Conservation (phyloP, 2,797 vertebrate genomes). For the Argentina silus region DNA sequence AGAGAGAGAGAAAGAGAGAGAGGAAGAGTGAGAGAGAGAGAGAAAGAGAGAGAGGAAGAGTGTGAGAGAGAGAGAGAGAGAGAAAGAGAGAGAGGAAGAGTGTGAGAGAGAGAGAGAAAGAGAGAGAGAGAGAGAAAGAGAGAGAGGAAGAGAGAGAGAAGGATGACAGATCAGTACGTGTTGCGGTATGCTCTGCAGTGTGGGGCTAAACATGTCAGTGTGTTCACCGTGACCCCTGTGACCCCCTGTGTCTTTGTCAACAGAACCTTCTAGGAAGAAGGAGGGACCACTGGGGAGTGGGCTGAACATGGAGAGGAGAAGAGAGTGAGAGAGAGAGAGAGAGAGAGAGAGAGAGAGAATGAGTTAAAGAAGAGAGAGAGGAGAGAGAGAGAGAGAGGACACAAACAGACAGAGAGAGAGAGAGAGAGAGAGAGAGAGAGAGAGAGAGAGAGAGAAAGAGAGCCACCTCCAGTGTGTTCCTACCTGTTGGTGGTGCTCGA, state of each 20-base stretch:
- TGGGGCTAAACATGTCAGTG: too few species aligned
- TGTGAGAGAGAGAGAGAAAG: background rate
- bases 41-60: background rate
- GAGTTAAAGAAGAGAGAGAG: background rate
- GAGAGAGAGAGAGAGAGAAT: background rate
- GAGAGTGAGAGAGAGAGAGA: background rate
- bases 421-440: background rate
- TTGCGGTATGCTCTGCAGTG: too few species aligned
- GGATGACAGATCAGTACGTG: background rate
- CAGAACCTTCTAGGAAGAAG: background rate
- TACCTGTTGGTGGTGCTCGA: constrained; percentile 96
- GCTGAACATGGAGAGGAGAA: background rate
- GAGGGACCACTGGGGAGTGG: constrained; percentile 6
- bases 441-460: background rate
- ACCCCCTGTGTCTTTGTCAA: background rate
- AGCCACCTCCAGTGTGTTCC: constrained; percentile 3
- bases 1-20: background rate
- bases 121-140: background rate
- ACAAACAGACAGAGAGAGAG: background rate
- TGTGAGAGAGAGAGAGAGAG: background rate
- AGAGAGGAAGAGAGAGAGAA: background rate
- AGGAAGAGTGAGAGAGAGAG: background rate
- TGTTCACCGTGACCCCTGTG: too few species aligned
- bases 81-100: constrained; percentile 49
- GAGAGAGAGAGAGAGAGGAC: background rate